Conservation (phyloP, 2,888 invertebrate species). For the Oscheius onirici region DNA sequence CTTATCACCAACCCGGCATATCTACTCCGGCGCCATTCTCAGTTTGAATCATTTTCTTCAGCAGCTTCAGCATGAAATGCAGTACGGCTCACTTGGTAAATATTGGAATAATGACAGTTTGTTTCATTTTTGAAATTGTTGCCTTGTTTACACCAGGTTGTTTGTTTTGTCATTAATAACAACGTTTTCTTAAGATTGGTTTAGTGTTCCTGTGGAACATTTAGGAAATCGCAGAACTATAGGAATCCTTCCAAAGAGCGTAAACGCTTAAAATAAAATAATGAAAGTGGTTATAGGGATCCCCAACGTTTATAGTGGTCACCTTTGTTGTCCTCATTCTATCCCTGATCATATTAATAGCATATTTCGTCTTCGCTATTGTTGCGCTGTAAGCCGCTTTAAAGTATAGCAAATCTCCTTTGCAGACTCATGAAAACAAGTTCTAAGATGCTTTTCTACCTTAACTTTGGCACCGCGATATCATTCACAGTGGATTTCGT, state of each 20-base stretch:
- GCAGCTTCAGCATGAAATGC: constrained; percentile 7
- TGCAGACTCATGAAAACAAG: constrained; percentile 2
- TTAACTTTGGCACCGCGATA: neutral
- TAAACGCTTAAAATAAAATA: too few relatives aligned
- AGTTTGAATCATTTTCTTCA: neutral
- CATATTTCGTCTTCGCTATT: neutral
- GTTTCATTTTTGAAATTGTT: neutral
- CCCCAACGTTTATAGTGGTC: neutral
- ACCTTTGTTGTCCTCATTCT: constrained; percentile 11
- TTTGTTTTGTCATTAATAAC: neutral
- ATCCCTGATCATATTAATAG: constrained; percentile 4
- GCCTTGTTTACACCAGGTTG: constrained; percentile 13
- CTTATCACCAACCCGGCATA: too few relatives aligned
- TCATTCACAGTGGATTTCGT: constrained; percentile 7
- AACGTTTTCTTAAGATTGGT: constrained; percentile 15
- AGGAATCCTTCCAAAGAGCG: too few relatives aligned
- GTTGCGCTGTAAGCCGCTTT: neutral
- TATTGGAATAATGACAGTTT: constrained; percentile 3
- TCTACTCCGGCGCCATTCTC: neutral
- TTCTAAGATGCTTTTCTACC: neutral
- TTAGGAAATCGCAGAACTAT: too few relatives aligned
- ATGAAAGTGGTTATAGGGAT: neutral
- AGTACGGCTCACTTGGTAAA: neutral
- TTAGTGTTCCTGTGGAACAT: too few relatives aligned
- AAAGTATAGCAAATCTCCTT: too few relatives aligned